phyloP scores from a whole-genome alignment of 2,113 vertebrate species.

The Hipposideros armiger region DNA sequence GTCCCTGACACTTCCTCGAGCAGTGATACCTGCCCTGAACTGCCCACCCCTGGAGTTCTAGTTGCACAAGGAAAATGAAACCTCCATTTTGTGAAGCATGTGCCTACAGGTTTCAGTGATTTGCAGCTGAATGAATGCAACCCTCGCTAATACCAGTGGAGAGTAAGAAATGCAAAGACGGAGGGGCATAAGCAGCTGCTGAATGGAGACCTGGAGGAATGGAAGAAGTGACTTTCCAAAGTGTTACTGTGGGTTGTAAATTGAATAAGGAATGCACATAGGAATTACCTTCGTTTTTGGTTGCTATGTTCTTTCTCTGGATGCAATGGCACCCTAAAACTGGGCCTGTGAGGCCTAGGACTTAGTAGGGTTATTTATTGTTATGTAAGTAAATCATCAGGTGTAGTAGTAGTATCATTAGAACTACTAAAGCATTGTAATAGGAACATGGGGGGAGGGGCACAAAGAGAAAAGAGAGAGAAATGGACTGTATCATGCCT shows the following conservation, averaged over 20 bases:
- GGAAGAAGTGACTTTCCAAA: background rate
- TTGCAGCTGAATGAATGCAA: background rate
- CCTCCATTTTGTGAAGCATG: background rate
- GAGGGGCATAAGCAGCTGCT: background rate
- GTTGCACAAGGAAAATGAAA: constrained; percentile 3
- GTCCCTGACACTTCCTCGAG: background rate
- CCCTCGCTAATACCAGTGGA: background rate
- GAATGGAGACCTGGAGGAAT: background rate
- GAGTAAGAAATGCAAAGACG: background rate
- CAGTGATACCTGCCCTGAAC: background rate
- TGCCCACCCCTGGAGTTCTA: background rate
- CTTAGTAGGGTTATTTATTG: background rate
- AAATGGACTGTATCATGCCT: background rate
- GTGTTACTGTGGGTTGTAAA: background rate
- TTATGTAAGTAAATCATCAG: background rate
- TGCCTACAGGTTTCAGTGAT: background rate
- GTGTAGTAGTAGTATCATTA: background rate
- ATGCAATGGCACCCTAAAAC: background rate
- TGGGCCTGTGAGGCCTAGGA: background rate
- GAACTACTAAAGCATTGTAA: background rate
- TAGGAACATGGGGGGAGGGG: background rate
- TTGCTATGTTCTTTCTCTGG: constrained; percentile 31
- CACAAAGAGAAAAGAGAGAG: background rate
- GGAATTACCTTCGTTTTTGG: background rate
- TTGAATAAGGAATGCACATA: background rate